Evolutionary conservation across 2,113 vertebrate species (phyloP), one percentile per base, ranked within the genome.

Genomic region (Hepsetus odoe): DNA sequence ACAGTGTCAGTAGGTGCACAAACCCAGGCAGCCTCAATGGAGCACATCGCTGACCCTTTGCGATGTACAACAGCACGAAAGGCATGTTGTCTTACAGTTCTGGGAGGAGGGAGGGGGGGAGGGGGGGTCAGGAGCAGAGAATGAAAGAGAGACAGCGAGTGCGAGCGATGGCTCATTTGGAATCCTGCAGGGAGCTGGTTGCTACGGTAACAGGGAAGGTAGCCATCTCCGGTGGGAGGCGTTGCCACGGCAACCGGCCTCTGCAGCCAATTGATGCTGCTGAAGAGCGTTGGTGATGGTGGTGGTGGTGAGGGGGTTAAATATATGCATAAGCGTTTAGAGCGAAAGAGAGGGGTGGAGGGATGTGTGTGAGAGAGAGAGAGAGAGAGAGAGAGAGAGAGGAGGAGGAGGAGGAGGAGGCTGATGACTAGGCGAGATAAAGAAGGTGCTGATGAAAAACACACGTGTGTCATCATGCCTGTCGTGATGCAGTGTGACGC

Each of bases 121-220:
- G 70, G 55, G 83, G 77, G 42, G 74, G 58, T 71, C 75, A 62
- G 62, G 61, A 65, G 49, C 64, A n/a, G 59, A 85, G 80, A 82
- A 66, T 78, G 76, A 85, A 66, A 70, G 80, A 64, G 65, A 81
- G 80, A 75, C 67, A 51, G 75, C 59, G 84, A 78, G 59, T 80
- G 83, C 82, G 89, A 33, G 51, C 40, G 77, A 79, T 87, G 90
- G 89, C 87, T 90, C 80, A 87, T 87, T 89, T 88, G 83, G 87
- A 90, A 91, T 92, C 90, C 92, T 91, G 86, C 88, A 81, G 92
- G n/a, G 92, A 93, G 86, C 86, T 86, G 86, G 94, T 94, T 92
- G 91, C 92, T 91, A 94, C 85, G 87, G 92, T 89, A 94, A 94
- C n/a, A n/a, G 85, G 87, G 88, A 90, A 92, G 90, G 92, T 93